A percentile compares a stretch with the other conserved stretches of the same genome.
Evolutionary conservation across 2,113 vertebrate species (phyloP).

Genomic region (Leucosticte australis): DNA sequence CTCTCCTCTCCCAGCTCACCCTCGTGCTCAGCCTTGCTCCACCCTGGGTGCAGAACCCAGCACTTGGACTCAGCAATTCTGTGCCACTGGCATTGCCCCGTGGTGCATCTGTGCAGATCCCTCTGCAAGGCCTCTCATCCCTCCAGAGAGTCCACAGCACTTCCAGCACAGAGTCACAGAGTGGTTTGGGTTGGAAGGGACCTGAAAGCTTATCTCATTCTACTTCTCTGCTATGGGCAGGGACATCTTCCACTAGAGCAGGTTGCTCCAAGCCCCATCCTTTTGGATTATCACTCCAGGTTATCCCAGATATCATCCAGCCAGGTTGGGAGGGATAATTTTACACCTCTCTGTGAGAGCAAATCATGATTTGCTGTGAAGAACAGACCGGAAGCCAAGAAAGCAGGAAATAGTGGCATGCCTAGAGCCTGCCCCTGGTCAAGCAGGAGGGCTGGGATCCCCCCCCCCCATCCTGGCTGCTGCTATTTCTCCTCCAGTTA

Average conservation of each 20-base stretch:
- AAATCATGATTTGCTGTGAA: neutral
- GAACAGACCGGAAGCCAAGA: neutral
- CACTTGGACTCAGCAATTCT: neutral
- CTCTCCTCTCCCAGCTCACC: neutral
- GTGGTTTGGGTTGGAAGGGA: neutral
- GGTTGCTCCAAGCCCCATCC: fast-evolving
- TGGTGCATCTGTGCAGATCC: neutral
- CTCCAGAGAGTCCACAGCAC: neutral
- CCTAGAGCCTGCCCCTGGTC: neutral
- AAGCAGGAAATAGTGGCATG: neutral
- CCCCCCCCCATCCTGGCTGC: neutral
- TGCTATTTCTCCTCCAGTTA: neutral
- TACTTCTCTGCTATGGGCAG: neutral
- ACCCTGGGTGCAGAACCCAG: neutral
- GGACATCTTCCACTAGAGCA: neutral
- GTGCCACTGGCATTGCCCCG: fast-evolving
- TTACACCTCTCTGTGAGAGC: neutral
- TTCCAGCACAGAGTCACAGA: neutral
- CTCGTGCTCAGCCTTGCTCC: fast-evolving
- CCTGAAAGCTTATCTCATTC: neutral
- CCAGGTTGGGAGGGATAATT: neutral
- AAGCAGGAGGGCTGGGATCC: neutral
- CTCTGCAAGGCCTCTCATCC: neutral
- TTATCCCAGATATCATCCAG: too few relatives aligned
- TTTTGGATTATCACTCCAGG: neutral